Evolutionary conservation across 2,888 invertebrate genomes (phyloP).

Genomic region (Orchesellides sinensis): DNA sequence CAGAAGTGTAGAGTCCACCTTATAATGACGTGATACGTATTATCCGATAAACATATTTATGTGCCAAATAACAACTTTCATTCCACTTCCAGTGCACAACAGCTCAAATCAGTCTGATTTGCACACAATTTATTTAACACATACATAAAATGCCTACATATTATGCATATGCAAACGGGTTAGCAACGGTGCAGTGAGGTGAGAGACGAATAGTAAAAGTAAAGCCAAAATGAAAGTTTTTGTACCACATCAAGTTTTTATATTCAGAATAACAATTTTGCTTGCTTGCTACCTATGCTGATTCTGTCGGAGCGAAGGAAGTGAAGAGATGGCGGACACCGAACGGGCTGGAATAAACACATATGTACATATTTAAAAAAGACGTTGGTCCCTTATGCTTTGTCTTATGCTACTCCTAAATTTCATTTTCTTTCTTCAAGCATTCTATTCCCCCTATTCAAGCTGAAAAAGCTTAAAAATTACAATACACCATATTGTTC

Average conservation of each 20-base stretch:
- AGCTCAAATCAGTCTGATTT: conserved; percentile 8
- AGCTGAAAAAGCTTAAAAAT: no score
- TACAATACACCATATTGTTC: no score
- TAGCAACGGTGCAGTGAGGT: not conserved
- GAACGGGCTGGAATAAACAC: not conserved
- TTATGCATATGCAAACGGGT: no score
- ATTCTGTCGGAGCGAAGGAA: not conserved
- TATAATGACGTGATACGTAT: no score
- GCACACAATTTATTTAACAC: not conserved
- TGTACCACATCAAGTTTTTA: not conserved
- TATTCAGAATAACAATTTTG: no score
- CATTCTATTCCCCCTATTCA: not conserved
- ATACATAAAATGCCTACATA: not conserved
- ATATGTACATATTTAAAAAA: no score
- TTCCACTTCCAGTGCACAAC: no score
- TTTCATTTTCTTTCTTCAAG: conserved; percentile 12
- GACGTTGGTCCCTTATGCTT: not conserved
- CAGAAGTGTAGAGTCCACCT: no score
- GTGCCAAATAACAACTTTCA: no score
- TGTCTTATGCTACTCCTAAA: not conserved
- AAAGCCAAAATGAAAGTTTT: not conserved
- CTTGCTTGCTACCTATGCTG: not conserved
- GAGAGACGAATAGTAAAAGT: not conserved
- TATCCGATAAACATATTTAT: no score
- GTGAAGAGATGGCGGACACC: not conserved